Conservation (phyloP, 2,797 vertebrate species). For the Peromyscus melanophrys region DNA sequence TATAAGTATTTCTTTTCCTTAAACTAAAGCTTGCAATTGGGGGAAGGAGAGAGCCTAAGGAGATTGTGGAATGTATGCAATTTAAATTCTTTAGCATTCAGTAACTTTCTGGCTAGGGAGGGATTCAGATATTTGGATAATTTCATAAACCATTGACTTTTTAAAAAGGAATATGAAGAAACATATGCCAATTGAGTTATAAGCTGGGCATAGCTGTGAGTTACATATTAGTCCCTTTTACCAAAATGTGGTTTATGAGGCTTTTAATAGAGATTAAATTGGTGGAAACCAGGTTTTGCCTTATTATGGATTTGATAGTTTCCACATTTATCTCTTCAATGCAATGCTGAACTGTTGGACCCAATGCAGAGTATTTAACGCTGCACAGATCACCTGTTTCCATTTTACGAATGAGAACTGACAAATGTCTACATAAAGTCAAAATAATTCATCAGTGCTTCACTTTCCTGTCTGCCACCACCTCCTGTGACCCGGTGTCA, state of each 20-base stretch:
- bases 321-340: conserved; percentile 75
- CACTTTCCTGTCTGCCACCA: neutral
- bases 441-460: conserved; percentile 52
- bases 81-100: conserved; percentile 81
- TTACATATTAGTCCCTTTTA: conserved; percentile 82
- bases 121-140: conserved; percentile 85
- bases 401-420: conserved; percentile 69
- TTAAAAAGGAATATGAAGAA: conserved; percentile 83
- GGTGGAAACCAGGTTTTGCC: conserved; percentile 83
- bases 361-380: conserved; percentile 54
- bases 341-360: conserved; percentile 68
- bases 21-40: conserved; percentile 50
- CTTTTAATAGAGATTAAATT: conserved; percentile 86
- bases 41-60: neutral
- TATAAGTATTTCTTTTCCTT: conserved; percentile 56
- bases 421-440: conserved; percentile 59
- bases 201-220: conserved; percentile 77
- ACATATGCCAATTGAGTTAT: conserved; percentile 83
- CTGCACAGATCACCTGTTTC: conserved; percentile 66
- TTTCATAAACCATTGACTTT: conserved; percentile 86
- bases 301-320: conserved; percentile 81
- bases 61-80: neutral
- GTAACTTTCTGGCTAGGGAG: conserved; percentile 77
- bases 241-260: conserved; percentile 86
- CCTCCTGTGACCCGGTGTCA: neutral